Evolutionary conservation across 2,888 invertebrate genomes (phyloP), one percentile per base, ranked within the genome.

Genomic region (Rugalucina vietnamica): DNA sequence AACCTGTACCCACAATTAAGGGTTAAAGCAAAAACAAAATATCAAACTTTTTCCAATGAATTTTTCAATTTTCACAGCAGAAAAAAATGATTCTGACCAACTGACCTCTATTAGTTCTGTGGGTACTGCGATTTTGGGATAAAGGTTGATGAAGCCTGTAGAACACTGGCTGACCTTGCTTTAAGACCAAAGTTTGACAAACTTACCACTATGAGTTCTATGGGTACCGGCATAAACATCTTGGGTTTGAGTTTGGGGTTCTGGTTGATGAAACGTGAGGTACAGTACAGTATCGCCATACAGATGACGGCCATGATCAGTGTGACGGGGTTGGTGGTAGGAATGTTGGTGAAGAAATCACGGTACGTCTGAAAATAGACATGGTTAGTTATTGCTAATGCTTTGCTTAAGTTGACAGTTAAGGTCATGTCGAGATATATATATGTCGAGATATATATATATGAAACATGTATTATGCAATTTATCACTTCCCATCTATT

Each of bases 171-270:
- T 43, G 8, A 12, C 43, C 43, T 43, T 12, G 43, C 8, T 43
- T 8, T 43, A 43, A 43, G n/a, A n/a, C n/a, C n/a, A n/a, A n/a
- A n/a, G n/a, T 54, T 54, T 21, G n/a, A 18, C 14, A 2, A 29
- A 18, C 87, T 80, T 82, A 87, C 87, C 80, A 87, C 84, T 49
- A 87, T 95, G 89, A 98, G 95, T 95, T 98, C 98, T 90, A 98
- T 97, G 1, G 98, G 98, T 78, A 98, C 96, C 0, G 98, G 98
- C 89, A 98, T 96, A 60, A 93, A 94, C 76, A 95, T 93, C 82
- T 93, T 94, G 29, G 93, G 93, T 87, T 95, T 95, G 65, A 95
- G 91, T 74, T 92, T 92, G 0, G 95, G 95, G 81, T 93, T 92
- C 86, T 91, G 90, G 85, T 95, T 95, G 87, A 96, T 91, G 79